Evolutionary conservation across 2,888 invertebrate genomes (phyloP).

Genomic region (Dicyrtoma fusca): DNA sequence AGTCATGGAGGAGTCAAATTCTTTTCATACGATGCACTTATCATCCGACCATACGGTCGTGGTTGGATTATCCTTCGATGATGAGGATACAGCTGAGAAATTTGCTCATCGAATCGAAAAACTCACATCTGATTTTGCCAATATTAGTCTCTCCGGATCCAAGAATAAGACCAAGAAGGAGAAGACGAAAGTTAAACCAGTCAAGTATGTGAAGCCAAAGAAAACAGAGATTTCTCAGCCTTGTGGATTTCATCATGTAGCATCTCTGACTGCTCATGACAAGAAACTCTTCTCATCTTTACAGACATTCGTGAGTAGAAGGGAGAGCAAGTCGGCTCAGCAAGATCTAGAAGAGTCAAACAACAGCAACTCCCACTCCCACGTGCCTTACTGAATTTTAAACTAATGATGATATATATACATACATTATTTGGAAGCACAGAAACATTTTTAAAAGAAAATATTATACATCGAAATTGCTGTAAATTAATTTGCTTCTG

Average conservation of each 20-base stretch:
- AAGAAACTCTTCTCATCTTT: slow-evolving; percentile 52
- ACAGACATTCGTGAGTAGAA: slow-evolving; percentile 49
- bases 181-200: slow-evolving; percentile 58
- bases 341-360: too few relatives aligned
- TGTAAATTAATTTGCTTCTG: too few relatives aligned
- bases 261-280: slow-evolving; percentile 58
- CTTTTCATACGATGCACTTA: slow-evolving; percentile 79
- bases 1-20: slow-evolving; percentile 64
- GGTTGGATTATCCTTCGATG: slow-evolving; percentile 80
- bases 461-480: too few relatives aligned
- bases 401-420: too few relatives aligned
- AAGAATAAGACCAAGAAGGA: slow-evolving; percentile 63
- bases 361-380: too few relatives aligned
- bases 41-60: slow-evolving; percentile 76
- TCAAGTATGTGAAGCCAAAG: slow-evolving; percentile 64
- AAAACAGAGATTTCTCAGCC: slow-evolving; percentile 83
- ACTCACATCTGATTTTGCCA: slow-evolving; percentile 75
- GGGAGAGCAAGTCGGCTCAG: not conserved
- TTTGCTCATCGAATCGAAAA: slow-evolving; percentile 72
- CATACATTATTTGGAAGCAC: too few relatives aligned
- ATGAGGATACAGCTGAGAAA: slow-evolving; percentile 71
- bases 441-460: too few relatives aligned
- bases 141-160: slow-evolving; percentile 74
- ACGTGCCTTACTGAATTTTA: too few relatives aligned
- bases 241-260: slow-evolving; percentile 82